Percentiles rank a stretch among this genome's conserved stretches.
phyloP scores from a whole-genome alignment of 2,888 invertebrate genomes.

The Drosophila villosipedis region DNA sequence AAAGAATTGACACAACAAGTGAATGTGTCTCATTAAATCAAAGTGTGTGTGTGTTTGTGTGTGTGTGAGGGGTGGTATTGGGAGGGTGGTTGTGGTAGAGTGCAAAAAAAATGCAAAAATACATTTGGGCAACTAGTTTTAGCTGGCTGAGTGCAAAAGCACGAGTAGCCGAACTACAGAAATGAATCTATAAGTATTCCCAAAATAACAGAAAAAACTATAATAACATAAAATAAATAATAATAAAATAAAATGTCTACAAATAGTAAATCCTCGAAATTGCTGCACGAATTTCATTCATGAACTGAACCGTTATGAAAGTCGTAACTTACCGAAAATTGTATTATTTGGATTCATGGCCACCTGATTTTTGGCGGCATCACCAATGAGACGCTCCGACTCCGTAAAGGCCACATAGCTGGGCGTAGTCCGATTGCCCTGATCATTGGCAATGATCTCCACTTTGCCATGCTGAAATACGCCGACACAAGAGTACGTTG shows the following conservation, averaged over 20 bases:
- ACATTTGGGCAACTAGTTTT: slow-evolving; percentile 47
- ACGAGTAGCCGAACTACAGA: slow-evolving; percentile 13
- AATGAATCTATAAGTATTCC: slow-evolving; percentile 26
- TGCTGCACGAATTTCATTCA: slow-evolving; percentile 55
- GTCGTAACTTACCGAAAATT: slow-evolving; percentile 93
- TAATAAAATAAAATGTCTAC: slow-evolving; percentile 9
- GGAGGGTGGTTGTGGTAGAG: neutral
- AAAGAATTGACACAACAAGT: slow-evolving; percentile 58
- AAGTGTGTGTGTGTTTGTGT: neutral
- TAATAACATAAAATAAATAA: slow-evolving; percentile 6
- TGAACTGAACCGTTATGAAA: slow-evolving; percentile 33
- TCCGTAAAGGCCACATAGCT: slow-evolving; percentile 93
- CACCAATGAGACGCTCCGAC: slow-evolving; percentile 93
- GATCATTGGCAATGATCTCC: slow-evolving; percentile 93
- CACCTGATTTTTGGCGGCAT: slow-evolving; percentile 94
- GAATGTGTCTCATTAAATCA: slow-evolving; percentile 50
- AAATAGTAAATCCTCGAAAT: neutral
- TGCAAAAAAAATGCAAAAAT: slow-evolving; percentile 42
- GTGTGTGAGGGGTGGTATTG: neutral
- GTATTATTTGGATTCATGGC: slow-evolving; percentile 96
- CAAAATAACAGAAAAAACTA: slow-evolving; percentile 52
- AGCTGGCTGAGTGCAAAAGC: slow-evolving; percentile 34
- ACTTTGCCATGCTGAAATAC: slow-evolving; percentile 96
- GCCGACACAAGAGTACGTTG: slow-evolving; percentile 97
- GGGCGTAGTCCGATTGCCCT: slow-evolving; percentile 93